Base-by-base conservation (phyloP, 2,113 vertebrate species). In the Blennius ocellaris region DNA sequence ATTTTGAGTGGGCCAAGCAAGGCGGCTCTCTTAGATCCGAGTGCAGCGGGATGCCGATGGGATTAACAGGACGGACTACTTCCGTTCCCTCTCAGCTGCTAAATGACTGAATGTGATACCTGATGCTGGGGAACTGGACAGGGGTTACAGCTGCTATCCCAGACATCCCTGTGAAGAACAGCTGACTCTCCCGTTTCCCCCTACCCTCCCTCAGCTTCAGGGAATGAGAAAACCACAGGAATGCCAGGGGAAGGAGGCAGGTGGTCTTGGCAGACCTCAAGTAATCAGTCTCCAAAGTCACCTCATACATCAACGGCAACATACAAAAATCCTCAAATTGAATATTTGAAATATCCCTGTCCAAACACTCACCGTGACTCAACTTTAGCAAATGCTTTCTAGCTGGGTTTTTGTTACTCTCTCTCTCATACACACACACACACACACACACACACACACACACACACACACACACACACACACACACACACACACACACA, bases 131-230 rank as follows among this genome's bases (percentile, higher is more conserved):
- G 84, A 87, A 81, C 85, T 53, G 82, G 63, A 76, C 81, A 45
- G 62, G 71, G 86, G 85, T 83, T 85, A 85, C 78, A 76, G 82
- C 82, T 85, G 87, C 88, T 80, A 87, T 90, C 81, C 70, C 82
- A 73, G 87, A 85, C 78, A 86, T 88, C 78, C 77, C 85, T 89
- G 85, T 84, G 87, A 84, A 71, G 76, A 89, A 86, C 90, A 92
- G 91, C 91, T 92, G 91, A 76, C 76, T 77, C 39, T 30, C 47
- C 40, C 43, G 51, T 64, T 61, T 63, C 63, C 61, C 54, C 47
- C 52, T 53, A 63, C 45, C 44, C 60, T 51, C 77, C 55, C 21
- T 80, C 75, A 81, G 86, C 79, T 61, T 66, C 14, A 21, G 83
- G 78, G 89, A 89, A 86, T 82, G 77, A 85, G 71, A 70, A 65